A percentile compares a stretch with the other conserved stretches of the same genome.
Evolutionary conservation across 1,140 invertebrate species (phyloP).

Genomic region (Limonius californicus): DNA sequence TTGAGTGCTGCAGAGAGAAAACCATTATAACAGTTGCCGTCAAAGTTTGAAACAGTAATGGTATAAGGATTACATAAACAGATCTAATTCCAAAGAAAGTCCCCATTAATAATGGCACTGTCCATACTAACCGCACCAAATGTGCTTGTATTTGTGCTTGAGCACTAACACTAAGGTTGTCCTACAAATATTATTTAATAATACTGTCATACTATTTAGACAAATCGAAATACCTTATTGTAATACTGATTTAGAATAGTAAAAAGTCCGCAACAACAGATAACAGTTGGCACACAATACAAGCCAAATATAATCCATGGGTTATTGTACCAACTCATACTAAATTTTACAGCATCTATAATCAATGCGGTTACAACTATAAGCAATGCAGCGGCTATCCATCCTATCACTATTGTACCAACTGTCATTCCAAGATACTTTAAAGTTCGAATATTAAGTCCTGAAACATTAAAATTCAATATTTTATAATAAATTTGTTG

Average conservation of each 20-base stretch:
- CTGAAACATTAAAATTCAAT: constrained; percentile 20
- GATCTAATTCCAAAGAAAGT: constrained; percentile 49
- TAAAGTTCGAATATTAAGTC: constrained; percentile 21
- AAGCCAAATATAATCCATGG: constrained; percentile 42
- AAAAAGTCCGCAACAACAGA: constrained; percentile 14
- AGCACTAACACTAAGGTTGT: background rate
- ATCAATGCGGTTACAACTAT: constrained; percentile 27
- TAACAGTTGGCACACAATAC: constrained; percentile 36
- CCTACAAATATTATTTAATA: no score
- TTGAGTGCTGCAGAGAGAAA: constrained; percentile 36
- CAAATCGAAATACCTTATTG: no score
- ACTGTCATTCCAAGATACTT: constrained; percentile 28
- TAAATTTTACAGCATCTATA: constrained; percentile 26
- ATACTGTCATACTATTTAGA: no score
- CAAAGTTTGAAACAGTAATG: constrained; percentile 39
- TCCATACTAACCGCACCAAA: constrained; percentile 49
- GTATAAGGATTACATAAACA: constrained; percentile 50
- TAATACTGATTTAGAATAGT: background rate
- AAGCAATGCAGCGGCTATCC: constrained; percentile 25
- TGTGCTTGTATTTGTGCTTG: constrained; percentile 40
- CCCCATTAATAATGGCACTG: constrained; percentile 45
- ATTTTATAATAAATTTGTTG: no score
- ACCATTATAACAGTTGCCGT: constrained; percentile 38
- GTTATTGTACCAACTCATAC: constrained; percentile 47
- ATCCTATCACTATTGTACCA: constrained; percentile 30